Evolutionary conservation across 2,797 vertebrate species (phyloP).

Genomic region (Sylvilagus floridanus): DNA sequence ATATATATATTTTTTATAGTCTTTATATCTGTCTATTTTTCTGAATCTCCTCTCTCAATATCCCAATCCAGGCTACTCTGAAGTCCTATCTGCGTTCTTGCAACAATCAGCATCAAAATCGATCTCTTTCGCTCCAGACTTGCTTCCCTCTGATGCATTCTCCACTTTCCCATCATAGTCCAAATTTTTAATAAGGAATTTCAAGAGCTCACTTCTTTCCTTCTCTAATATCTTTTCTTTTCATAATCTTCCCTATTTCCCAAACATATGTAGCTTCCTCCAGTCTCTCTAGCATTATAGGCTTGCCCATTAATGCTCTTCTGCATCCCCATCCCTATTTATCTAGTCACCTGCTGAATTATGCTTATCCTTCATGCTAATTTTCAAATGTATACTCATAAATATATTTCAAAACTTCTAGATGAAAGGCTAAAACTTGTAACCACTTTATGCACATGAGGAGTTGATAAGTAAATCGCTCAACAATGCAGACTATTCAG

Average conservation of each 20-base stretch:
- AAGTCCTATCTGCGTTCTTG: not conserved
- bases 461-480: not conserved
- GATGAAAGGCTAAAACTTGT: constrained; percentile 19
- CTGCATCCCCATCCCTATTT: not conserved
- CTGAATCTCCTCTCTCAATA: not conserved
- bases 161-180: not conserved
- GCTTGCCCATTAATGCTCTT: not conserved
- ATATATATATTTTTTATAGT: not conserved
- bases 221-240: not conserved
- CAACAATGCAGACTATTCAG: not conserved
- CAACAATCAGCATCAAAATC: not conserved
- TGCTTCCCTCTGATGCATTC: not conserved
- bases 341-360: not conserved
- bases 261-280: not conserved
- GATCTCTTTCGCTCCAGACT: not conserved
- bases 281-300: not conserved
- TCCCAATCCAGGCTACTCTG: not conserved
- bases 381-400: not conserved
- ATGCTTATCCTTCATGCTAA: not conserved
- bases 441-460: not conserved
- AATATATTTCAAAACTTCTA: not conserved
- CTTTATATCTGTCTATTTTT: not conserved
- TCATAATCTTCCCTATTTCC: not conserved
- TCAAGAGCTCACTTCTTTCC: not conserved
- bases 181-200: not conserved